phyloP scores from a whole-genome alignment of 2,113 vertebrate species.

The Stictonetta naevosa region DNA sequence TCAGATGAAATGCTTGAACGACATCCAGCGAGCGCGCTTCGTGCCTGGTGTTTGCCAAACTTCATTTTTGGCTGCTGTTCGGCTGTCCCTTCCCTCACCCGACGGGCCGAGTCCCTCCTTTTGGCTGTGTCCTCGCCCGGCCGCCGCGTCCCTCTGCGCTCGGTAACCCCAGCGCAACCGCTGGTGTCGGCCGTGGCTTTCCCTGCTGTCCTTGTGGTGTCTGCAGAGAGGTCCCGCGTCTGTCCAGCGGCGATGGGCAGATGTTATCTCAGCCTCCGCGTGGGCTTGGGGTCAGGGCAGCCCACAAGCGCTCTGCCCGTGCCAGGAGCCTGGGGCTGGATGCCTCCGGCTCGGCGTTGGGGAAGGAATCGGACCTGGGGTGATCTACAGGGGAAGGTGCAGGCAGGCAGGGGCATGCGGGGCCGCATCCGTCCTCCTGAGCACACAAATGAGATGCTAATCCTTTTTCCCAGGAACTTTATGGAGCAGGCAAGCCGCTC shows the following conservation, averaged over 20 bases:
- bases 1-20: too few relatives aligned
- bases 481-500: not conserved
- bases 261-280: not conserved
- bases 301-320: not conserved
- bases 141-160: accelerated
- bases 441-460: accelerated
- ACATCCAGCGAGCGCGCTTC: accelerated
- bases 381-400: not conserved
- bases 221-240: not conserved
- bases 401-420: not conserved
- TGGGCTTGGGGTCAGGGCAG: not conserved
- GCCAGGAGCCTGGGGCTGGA: not conserved
- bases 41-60: not conserved
- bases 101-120: not conserved
- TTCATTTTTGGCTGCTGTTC: not conserved
- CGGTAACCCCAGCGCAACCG: not conserved
- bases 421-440: not conserved
- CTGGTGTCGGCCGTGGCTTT: not conserved
- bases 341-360: accelerated
- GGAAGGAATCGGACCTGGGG: not conserved
- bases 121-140: not conserved
- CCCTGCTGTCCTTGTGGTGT: not conserved
- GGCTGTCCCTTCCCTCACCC: not conserved
- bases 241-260: not conserved
- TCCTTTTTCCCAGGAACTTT: not conserved